A percentile compares a stretch with the other conserved stretches of the same genome.
These are phyloP conservation scores for Serripes groenlandicus DNA, from an alignment of 2,888 invertebrate genomes.

Conservation along the genomic window DNA sequence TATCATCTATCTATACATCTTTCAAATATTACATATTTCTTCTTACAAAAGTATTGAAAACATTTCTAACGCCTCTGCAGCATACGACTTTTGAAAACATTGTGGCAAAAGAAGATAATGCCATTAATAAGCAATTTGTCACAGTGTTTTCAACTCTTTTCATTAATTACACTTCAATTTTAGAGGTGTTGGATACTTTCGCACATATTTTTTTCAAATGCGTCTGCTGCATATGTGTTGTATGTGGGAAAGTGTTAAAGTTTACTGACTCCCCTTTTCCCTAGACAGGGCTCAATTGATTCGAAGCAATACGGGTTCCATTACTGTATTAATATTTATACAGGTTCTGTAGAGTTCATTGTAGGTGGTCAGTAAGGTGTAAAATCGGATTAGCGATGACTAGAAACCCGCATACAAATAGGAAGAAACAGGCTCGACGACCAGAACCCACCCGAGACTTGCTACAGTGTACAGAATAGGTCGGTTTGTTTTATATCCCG, in stretches of 20 bases:
- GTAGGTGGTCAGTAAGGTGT: constrained; percentile 16
- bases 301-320: constrained; percentile 54
- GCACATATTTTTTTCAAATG: neutral
- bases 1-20: neutral
- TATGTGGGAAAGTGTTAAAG: neutral
- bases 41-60: too few species aligned
- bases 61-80: too few species aligned
- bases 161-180: too few species aligned
- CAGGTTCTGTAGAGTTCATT: constrained; percentile 35
- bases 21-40: too few species aligned
- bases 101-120: neutral
- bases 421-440: too few species aligned
- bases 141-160: too few species aligned
- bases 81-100: neutral
- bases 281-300: too few species aligned
- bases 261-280: neutral
- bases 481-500: too few species aligned
- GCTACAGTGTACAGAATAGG: too few species aligned
- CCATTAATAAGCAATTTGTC: neutral
- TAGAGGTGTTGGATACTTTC: too few species aligned
- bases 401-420: constrained; percentile 17
- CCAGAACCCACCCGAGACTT: too few species aligned
- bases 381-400: constrained; percentile 18
- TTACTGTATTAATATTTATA: constrained; percentile 71
- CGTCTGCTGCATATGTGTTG: neutral